Evolutionary conservation across 2,113 vertebrate genomes (phyloP).

Genomic region (Circaetus gallicus): DNA sequence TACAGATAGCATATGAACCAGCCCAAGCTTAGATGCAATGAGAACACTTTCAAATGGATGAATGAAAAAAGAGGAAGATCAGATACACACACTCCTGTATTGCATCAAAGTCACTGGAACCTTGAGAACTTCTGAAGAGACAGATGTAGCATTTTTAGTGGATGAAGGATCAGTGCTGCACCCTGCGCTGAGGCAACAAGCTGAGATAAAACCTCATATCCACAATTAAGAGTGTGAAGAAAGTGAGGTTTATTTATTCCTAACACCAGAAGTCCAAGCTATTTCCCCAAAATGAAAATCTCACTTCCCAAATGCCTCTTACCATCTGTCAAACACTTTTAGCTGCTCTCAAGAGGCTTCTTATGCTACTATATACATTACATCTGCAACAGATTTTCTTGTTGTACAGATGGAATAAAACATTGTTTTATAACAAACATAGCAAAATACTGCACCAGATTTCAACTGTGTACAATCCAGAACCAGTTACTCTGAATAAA

Average conservation of each 20-base stretch:
- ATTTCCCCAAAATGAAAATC: neutral
- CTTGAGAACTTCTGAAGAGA: neutral
- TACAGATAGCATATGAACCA: neutral
- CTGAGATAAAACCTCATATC: neutral
- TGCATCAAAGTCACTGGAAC: neutral
- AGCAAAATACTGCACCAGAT: conserved; percentile 13
- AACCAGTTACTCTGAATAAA: neutral
- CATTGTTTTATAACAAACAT: conserved; percentile 49
- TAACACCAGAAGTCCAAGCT: conserved; percentile 17
- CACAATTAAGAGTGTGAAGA: neutral
- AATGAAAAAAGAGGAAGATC: neutral
- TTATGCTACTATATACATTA: neutral
- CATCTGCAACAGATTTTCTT: conserved; percentile 60
- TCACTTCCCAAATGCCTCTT: conserved; percentile 34
- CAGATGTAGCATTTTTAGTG: neutral
- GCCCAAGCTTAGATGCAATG: neutral
- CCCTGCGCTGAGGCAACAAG: neutral
- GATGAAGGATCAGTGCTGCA: neutral
- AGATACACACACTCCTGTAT: neutral
- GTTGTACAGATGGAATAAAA: conserved; percentile 58
- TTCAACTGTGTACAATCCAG: neutral
- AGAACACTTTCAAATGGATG: neutral
- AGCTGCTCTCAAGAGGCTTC: conserved; percentile 21
- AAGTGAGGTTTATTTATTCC: conserved; percentile 26
- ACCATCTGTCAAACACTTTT: conserved; percentile 47